Base-by-base conservation (phyloP, 2,888 invertebrate species). In the Tenthredo amoena region DNA sequence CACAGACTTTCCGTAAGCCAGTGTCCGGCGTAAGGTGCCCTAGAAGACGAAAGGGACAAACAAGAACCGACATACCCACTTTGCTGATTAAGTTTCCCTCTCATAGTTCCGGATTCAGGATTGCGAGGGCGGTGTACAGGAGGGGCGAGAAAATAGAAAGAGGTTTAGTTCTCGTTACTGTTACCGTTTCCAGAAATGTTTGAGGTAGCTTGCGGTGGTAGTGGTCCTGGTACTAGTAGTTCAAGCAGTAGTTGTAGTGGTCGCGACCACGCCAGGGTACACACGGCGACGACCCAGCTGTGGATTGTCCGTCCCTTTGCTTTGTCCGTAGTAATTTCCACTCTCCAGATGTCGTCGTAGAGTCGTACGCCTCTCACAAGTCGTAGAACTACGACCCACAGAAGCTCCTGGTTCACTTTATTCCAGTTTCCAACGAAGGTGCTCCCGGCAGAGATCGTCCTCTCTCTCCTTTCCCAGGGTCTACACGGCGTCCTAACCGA, bases 41-140 rank as follows among this genome's bases (percentile, higher is more conserved):
- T 15, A 12, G 31, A 68, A 83, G 55, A 83, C 65, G 50, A 83
- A 47, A 83, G 47, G 50, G 65, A 62, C 82, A 82, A 82, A 65
- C 65, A 65, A 82, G 40, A 65, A 82, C 26, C 65, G 65, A 83
- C 83, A 71, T 83, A 83, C 31, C 85, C 85, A 85, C 85, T 85
- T 85, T 85, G 85, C 85, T 85, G 85, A 85, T 85, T 85, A 82
- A 40, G 68, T 82, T 55, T 71, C 85, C 26, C 40, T 50, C 21
- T 34, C 62, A 50, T 50, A 68, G 68, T 47, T 47, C 68, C 37
- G n/a, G 47, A n/a, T 47, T 26, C n/a, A 31, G 31, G 21, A 62
- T 40, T 34, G 34, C 77, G 2, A 31, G 12, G 40, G 77, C 26
- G 26, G 77, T 10, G 4, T 7, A 55, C 2, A 31, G 21, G n/a